These are phyloP conservation scores for Drosophila nasuta DNA, from an alignment of 1,140 invertebrate species.

Conservation along the genomic window DNA sequence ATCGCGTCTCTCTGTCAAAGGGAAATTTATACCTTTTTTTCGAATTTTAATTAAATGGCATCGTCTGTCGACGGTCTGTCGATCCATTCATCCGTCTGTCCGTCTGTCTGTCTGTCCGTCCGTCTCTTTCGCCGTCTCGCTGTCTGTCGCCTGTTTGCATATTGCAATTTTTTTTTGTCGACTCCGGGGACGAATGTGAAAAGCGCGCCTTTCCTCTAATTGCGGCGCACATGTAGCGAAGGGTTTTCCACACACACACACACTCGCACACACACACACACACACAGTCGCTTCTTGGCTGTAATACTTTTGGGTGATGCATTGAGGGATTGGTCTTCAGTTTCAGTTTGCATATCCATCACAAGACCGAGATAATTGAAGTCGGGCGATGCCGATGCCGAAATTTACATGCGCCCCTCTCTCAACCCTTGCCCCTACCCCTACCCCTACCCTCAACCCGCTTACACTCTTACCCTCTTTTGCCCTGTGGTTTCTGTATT, in stretches of 20 bases:
- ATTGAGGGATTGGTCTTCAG: conserved; percentile 55
- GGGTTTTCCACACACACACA: conserved; percentile 41
- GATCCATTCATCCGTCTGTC: neutral
- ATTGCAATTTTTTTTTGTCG: conserved; percentile 61
- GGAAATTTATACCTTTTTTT: conserved; percentile 78
- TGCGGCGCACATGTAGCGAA: conserved; percentile 55
- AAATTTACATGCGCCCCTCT: conserved; percentile 69
- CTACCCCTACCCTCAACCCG: neutral
- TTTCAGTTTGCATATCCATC: conserved; percentile 57
- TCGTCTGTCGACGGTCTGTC: conserved; percentile 40
- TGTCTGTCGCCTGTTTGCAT: conserved; percentile 61
- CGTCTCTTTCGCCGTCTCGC: neutral
- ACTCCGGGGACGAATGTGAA: conserved; percentile 54
- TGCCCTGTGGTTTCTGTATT: conserved; percentile 49
- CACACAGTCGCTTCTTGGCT: conserved; percentile 39
- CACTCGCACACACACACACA: conserved; percentile 20
- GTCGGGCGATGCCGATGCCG: conserved; percentile 25
- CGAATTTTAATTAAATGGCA: conserved; percentile 79
- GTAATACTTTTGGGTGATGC: conserved; percentile 31
- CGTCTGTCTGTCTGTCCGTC: neutral
- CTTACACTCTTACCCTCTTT: neutral
- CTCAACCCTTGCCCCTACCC: conserved; percentile 15
- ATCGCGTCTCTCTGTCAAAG: conserved; percentile 74
- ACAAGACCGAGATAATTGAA: conserved; percentile 68
- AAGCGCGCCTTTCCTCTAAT: conserved; percentile 69